phyloP scores from a whole-genome alignment of 2,797 vertebrate species.

The Pagetopsis macropterus region DNA sequence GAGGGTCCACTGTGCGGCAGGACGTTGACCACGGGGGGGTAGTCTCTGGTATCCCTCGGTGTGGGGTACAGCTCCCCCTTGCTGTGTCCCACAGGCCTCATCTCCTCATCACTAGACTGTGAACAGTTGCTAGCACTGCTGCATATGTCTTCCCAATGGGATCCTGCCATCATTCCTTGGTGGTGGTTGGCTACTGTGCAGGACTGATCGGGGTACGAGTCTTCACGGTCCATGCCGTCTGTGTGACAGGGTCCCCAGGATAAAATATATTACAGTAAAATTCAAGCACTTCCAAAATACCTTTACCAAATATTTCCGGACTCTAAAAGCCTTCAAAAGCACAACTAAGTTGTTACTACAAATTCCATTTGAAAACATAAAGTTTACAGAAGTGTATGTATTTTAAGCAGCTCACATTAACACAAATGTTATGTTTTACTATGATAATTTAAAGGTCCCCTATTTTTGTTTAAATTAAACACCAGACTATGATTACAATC shows the following conservation, averaged over 20 bases:
- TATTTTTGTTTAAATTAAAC: too few relatives aligned
- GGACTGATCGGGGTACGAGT: conserved; percentile 83
- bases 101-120: conserved; percentile 86
- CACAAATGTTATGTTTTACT: too few relatives aligned
- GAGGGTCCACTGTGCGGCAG: conserved; percentile 74
- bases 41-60: conserved; percentile 77
- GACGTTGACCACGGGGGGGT: conserved; percentile 80
- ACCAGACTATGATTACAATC: too few relatives aligned
- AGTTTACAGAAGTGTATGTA: too few relatives aligned
- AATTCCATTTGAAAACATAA: too few relatives aligned
- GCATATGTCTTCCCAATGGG: conserved; percentile 83
- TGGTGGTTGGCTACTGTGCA: conserved; percentile 84
- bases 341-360: too few relatives aligned
- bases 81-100: conserved; percentile 76
- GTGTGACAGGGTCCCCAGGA: conserved; percentile 17
- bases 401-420: too few relatives aligned
- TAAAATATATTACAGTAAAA: neutral
- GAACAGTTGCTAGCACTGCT: conserved; percentile 88
- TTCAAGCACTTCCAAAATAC: too few relatives aligned
- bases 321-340: too few relatives aligned
- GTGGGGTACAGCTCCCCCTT: conserved; percentile 65
- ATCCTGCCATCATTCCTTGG: conserved; percentile 61
- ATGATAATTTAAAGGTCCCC: too few relatives aligned
- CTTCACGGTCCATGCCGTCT: conserved; percentile 86
- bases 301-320: too few relatives aligned